These are phyloP conservation scores for Chrysina gloriosa DNA, from an alignment of 2,888 invertebrate genomes.

Conservation along the genomic window DNA sequence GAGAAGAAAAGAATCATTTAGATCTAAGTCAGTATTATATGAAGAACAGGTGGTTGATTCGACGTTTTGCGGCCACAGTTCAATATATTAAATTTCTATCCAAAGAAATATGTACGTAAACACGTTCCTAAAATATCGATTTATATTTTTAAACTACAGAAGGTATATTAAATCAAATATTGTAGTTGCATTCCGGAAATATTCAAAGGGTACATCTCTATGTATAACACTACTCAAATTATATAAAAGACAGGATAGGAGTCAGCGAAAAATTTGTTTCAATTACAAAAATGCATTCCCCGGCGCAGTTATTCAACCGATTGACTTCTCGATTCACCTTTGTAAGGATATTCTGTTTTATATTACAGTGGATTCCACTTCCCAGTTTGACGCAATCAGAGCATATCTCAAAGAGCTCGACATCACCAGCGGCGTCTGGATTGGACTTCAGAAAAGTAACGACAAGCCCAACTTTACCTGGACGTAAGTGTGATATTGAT, in stretches of 20 bases:
- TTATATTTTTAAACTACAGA: too few relatives aligned
- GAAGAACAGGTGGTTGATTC: too few relatives aligned
- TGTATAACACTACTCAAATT: too few relatives aligned
- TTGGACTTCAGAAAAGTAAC: slow-evolving; percentile 79
- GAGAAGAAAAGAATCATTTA: too few relatives aligned
- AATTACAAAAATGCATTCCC: neutral
- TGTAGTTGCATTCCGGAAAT: too few relatives aligned
- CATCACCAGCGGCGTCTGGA: slow-evolving; percentile 82
- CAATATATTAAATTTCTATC: too few relatives aligned
- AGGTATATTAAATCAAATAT: too few relatives aligned
- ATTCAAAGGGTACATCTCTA: too few relatives aligned
- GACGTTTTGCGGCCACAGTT: too few relatives aligned
- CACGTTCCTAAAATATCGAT: too few relatives aligned
- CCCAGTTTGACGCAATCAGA: slow-evolving; percentile 81
- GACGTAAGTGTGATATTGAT: slow-evolving; percentile 73
- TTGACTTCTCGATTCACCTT: neutral
- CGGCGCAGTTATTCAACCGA: neutral
- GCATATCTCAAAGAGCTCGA: slow-evolving; percentile 83
- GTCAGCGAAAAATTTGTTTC: neutral
- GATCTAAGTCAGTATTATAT: too few relatives aligned
- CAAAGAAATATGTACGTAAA: too few relatives aligned
- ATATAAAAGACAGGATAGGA: neutral
- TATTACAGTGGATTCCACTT: slow-evolving; percentile 78
- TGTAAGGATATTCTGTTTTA: slow-evolving; percentile 55
- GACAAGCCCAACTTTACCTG: slow-evolving; percentile 79